Evolutionary conservation across 2,797 vertebrate species (phyloP), one percentile per base, ranked within the genome.

Genomic region (Melanogrammus aeglefinus): DNA sequence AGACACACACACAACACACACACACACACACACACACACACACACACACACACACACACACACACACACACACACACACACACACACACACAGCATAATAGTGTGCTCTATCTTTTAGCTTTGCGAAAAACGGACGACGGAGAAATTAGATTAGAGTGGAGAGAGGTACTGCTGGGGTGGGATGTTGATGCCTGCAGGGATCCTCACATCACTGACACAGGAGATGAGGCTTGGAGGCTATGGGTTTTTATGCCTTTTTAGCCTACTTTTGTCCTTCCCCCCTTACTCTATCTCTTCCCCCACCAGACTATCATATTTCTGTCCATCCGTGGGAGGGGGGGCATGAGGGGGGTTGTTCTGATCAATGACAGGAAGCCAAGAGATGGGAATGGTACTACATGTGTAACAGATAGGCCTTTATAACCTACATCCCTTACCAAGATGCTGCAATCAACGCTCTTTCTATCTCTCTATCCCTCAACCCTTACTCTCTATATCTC

Each of bases 341-440:
- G 92, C 79, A 80, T 81, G 94, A 27, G 47, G 10, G 87, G 87
- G 83, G 83, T 83, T 92, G 81, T 94, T 95, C 95, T 97, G 97
- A 98, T 99, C 97, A 97, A 97, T 97, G 96, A 93, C 96, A 97
- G 97, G 97, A 98, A 98, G 97, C 95, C 91, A 93, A 94, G 91
- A 93, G 95, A 96, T 97, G 95, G 95, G 95, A 94, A 96, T 96
- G 95, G 90, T 96, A 96, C 96, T 96, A 96, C 94, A 95, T 95
- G 94, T 96, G 96, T 97, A 97, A 97, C 94, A 96, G 96, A 97
- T 95, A 95, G 91, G 88, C 85, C 87, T 90, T 76, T 83, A 81
- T 80, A 87, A 83, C 87, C 84, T 86, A 81, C 87, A 6, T 87
- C 79, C 83, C 85, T 79, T 75, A 88, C 85, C 82, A 79, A 86